A percentile compares a stretch with the other conserved stretches of the same genome.
Conservation (phyloP, 2,888 invertebrate species). For the Epistrophe eligans region DNA sequence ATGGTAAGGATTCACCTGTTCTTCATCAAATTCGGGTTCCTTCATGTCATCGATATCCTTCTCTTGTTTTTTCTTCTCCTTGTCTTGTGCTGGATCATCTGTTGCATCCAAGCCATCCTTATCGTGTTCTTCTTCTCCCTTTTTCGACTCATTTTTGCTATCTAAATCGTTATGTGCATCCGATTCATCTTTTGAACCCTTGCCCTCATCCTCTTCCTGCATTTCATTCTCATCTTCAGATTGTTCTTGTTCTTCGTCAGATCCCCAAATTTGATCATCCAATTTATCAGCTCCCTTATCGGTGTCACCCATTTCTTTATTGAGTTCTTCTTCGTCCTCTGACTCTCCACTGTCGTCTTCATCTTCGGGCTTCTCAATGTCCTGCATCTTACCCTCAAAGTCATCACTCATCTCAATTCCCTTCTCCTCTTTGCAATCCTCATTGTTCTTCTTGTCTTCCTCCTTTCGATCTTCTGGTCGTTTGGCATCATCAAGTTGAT, state of each 20-base stretch:
- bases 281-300: constrained; percentile 93
- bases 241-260: constrained; percentile 93
- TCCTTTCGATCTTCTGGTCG: constrained; percentile 87
- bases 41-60: constrained; percentile 93
- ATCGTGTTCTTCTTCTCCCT: constrained; percentile 86
- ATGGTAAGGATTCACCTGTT: constrained; percentile 92
- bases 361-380: constrained; percentile 88
- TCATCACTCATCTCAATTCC: constrained; percentile 98
- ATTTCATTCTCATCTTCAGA: constrained; percentile 85
- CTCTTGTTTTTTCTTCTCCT: constrained; percentile 84
- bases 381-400: constrained; percentile 89
- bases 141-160: constrained; percentile 85
- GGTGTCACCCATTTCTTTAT: constrained; percentile 98
- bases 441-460: constrained; percentile 89
- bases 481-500: constrained; percentile 95
- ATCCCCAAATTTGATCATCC: constrained; percentile 93
- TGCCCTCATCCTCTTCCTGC: constrained; percentile 87
- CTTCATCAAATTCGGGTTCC: constrained; percentile 91
- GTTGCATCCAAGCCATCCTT: constrained; percentile 83
- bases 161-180: constrained; percentile 84
- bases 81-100: constrained; percentile 79
- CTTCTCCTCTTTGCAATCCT: constrained; percentile 93
- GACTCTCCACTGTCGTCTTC: constrained; percentile 87
- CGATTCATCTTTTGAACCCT: constrained; percentile 91
- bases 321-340: constrained; percentile 91